phyloP scores from a whole-genome alignment of 2,113 vertebrate species.

The Larimichthys polyactis region DNA sequence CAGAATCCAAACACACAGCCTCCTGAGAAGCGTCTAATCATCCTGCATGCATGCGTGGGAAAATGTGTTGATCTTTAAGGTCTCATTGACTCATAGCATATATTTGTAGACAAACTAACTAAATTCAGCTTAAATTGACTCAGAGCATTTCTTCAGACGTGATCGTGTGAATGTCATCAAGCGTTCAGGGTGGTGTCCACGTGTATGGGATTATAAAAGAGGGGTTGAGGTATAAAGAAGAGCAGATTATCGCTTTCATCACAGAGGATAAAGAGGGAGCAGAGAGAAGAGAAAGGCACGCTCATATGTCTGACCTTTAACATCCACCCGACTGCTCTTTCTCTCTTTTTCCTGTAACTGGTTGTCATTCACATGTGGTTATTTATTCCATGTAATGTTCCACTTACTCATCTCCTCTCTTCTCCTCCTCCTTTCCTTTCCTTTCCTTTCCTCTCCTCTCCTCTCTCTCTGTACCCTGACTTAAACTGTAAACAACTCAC shows the following conservation, averaged over 20 bases:
- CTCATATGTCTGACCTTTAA: constrained; percentile 65
- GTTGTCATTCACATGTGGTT: constrained; percentile 14
- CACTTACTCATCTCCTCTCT: constrained; percentile 12
- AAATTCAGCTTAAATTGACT: neutral
- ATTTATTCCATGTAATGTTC: constrained; percentile 13
- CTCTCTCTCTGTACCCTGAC: neutral
- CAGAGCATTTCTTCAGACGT: neutral
- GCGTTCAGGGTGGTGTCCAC: neutral
- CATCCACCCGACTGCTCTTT: neutral
- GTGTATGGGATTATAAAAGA: constrained; percentile 36
- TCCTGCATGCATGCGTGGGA: neutral
- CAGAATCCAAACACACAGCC: neutral
- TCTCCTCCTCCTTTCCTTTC: neutral
- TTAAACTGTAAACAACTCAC: constrained; percentile 39
- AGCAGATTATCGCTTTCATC: constrained; percentile 50
- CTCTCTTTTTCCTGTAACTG: neutral
- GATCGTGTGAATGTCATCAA: neutral
- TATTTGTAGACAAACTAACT: constrained; percentile 4
- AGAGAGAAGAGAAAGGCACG: constrained; percentile 28
- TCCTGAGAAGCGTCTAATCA: neutral
- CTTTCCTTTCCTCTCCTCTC: neutral
- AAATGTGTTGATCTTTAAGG: neutral
- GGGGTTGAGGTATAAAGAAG: constrained; percentile 19
- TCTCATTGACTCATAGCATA: neutral
- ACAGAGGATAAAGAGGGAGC: constrained; percentile 33